Percentiles rank a stretch among this genome's conserved stretches.
Evolutionary conservation across 2,888 invertebrate species (phyloP).

Genomic region (Calliopum simillimum): DNA sequence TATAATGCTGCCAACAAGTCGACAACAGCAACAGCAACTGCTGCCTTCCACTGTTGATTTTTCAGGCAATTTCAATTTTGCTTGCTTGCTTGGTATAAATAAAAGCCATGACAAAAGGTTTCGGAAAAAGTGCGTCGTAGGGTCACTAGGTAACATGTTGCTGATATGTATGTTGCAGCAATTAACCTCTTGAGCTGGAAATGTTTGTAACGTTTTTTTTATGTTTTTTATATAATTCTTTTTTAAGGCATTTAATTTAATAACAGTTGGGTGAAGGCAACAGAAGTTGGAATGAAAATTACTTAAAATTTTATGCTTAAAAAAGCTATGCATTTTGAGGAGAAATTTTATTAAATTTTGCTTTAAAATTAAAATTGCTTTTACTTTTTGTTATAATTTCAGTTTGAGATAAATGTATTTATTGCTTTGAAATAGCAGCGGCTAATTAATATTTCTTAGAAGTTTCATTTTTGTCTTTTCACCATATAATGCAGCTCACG

Average conservation of each 20-base stretch:
- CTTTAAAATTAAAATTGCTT: too few species aligned
- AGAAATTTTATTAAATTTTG: too few species aligned
- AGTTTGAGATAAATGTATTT: background rate
- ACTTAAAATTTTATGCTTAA: too few species aligned
- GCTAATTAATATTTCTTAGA: background rate
- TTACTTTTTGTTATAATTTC: background rate
- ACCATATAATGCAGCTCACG: conserved; percentile 42
- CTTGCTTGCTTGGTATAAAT: background rate
- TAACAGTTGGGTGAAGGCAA: too few species aligned
- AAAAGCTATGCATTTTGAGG: too few species aligned
- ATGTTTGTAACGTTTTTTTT: too few species aligned
- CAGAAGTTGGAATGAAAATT: too few species aligned
- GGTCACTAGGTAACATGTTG: conserved; percentile 12
- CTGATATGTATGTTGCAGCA: conserved; percentile 2
- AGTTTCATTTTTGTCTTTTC: conserved; percentile 28
- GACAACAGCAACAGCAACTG: too few species aligned
- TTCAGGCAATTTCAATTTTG: conserved; percentile 1
- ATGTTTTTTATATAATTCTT: too few species aligned
- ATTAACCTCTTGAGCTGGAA: conserved; percentile 5
- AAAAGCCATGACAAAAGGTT: background rate
- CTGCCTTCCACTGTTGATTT: background rate
- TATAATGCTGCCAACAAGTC: too few species aligned
- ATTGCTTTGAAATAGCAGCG: background rate
- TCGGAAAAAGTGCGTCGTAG: background rate
- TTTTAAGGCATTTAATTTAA: too few species aligned